Evolutionary conservation across 1,140 invertebrate species (phyloP), one percentile per base, ranked within the genome.

Genomic region (Drosophila novamexicana): DNA sequence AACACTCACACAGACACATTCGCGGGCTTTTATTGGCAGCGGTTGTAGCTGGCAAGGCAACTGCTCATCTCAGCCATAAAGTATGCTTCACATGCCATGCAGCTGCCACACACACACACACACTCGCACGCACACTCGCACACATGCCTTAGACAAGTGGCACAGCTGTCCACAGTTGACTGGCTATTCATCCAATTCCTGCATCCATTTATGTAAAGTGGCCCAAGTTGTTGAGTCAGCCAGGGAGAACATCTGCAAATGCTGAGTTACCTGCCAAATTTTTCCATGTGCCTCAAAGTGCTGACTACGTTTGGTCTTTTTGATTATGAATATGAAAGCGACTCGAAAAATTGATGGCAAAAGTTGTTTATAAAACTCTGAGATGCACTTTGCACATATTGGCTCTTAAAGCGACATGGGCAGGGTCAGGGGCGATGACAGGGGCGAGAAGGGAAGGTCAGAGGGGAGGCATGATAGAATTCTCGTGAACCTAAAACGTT

Each of bases 11-110:
- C 22, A 52, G 18, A 14, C 10, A 36, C n/a, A 61, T 37, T 18
- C 62, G 54, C 49, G 66, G 44, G 61, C 70, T 65, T 29, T 75
- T 82, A 82, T 82, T 83, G 83, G 77, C 62, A 77, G 65, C 84
- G 77, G 16, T 36, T 69, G 9, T 18, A 62, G 49, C 57, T 53
- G 50, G 61, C 37, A 39, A 64, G 61, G 70, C 59, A 74, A 47
- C 61, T 44, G 72, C 67, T 74, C 37, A 54, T 18, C 40, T 61
- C 61, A 58, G 64, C 57, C 57, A 39, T 56, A 85, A 85, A 70
- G 81, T 68, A 75, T 68, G 68, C 75, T 67, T 64, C 63, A 58
- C 50, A 75, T 65, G 57, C 14, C 29, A 29, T 52, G 32, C 73
- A 73, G 58, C 74, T 61, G 59, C 66, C 59, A 40, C 49, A 40